A percentile compares a stretch with the other conserved stretches of the same genome.
These are phyloP conservation scores for Notospermus geniculatus DNA, from an alignment of 1,140 invertebrate species.

Conservation along the genomic window DNA sequence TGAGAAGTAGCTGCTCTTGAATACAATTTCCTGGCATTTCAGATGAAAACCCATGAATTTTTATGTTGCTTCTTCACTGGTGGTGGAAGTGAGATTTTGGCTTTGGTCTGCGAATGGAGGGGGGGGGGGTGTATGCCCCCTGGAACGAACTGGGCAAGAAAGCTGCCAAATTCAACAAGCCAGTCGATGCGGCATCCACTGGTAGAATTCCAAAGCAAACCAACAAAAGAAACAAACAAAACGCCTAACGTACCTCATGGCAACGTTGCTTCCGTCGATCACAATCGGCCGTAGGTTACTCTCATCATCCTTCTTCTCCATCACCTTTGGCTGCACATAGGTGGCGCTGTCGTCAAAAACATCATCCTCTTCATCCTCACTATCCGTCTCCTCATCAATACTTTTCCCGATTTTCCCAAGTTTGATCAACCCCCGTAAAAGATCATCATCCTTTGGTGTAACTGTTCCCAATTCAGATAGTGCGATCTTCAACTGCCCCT, in stretches of 20 bases:
- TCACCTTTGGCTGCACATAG: neutral
- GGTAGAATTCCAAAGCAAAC: too few relatives aligned
- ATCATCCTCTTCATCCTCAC: conserved; percentile 4
- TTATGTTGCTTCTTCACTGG: too few relatives aligned
- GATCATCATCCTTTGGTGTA: conserved; percentile 76
- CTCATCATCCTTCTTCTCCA: neutral
- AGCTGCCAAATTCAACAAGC: too few relatives aligned
- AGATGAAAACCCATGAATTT: too few relatives aligned
- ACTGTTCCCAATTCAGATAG: conserved; percentile 77
- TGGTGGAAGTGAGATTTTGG: too few relatives aligned
- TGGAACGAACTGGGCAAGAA: too few relatives aligned
- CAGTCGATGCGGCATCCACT: too few relatives aligned
- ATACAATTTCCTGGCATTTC: too few relatives aligned
- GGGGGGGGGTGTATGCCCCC: too few relatives aligned
- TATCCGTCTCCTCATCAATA: conserved; percentile 6
- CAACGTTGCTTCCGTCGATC: conserved; percentile 56
- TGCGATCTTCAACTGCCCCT: conserved; percentile 78
- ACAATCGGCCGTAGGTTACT: conserved; percentile 47
- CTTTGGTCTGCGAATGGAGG: too few relatives aligned
- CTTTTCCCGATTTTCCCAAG: conserved; percentile 38
- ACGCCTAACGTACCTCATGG: conserved; percentile 56
- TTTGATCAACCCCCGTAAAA: conserved; percentile 69
- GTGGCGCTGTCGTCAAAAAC: neutral
- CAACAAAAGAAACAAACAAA: too few relatives aligned
- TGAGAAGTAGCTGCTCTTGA: too few relatives aligned